Base-by-base conservation (phyloP, 2,888 invertebrate genomes). In the Agrilus biguttatus region DNA sequence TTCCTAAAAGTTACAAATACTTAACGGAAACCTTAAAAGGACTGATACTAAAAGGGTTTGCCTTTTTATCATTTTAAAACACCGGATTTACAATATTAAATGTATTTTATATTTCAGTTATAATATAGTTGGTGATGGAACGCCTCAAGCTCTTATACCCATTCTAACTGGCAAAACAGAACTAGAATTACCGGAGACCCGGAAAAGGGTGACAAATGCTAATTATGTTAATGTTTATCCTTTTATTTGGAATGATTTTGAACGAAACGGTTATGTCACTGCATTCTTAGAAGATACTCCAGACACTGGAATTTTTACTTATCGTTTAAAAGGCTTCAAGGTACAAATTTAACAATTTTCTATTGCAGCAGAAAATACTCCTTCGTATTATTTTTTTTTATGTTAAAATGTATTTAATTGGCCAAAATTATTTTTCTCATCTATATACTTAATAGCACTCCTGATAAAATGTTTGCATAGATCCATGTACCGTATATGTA, bases 211-310 rank as follows among this genome's bases (percentile, higher is more conserved):
- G 60, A 63, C 65, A 4, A 74, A 74, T 36, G 78, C 83, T 0
- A 63, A 71, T 12, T 75, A 70, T 39, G 77, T 92, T 1, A 80
- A 92, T 60, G 68, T 75, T 0, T 86, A 86, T 68, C 89, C 90
- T 0, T 84, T 91, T 68, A 75, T 92, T 49, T 93, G 92, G 83
- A 80, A 85, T 51, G 76, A 83, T 41, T 81, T 80, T 51, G 75
- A 75, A 41, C 66, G 74, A 2, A 72, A 75, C 40, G 85, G 87
- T 55, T 81, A 80, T 56, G 73, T 78, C 21, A 86, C 88, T 2
- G 84, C 83, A 0, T 95, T 83, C 62, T 83, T 83, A 54, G 95
- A 96, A 60, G 95, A 96, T 59, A 75, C 80, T 52, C 84, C 88
- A 0, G 68, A 74, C 55, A 75, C 83, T 19, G 92, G 92, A 0